Evolutionary conservation across 2,113 vertebrate species (phyloP).

Genomic region (Monopterus albus): DNA sequence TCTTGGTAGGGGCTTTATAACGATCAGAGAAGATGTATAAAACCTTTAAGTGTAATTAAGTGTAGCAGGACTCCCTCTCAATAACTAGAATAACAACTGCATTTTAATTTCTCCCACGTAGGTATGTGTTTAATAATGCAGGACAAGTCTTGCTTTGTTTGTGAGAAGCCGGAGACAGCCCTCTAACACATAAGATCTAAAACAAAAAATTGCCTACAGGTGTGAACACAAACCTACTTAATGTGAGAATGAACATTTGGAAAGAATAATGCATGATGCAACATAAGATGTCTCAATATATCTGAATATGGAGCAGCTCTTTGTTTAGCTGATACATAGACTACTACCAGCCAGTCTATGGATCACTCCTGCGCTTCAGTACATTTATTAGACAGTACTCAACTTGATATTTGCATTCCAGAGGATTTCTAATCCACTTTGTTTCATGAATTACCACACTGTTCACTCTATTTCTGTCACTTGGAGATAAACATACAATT

Average conservation of each 20-base stretch:
- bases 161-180: not conserved
- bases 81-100: conserved; percentile 6
- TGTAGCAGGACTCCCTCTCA: not conserved
- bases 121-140: not conserved
- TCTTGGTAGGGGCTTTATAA: not conserved
- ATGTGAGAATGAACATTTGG: not conserved
- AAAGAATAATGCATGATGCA: not conserved
- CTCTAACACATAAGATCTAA: not conserved
- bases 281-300: not conserved
- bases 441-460: conserved; percentile 2
- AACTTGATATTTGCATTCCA: conserved; percentile 2
- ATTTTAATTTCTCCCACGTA: conserved; percentile 6
- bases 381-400: not conserved
- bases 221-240: not conserved
- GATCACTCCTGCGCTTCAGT: not conserved
- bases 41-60: conserved; percentile 3
- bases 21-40: not conserved
- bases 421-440: conserved; percentile 18
- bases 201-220: not conserved
- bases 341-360: not conserved
- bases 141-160: not conserved
- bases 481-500: not conserved
- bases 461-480: conserved; percentile 5
- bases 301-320: not conserved
- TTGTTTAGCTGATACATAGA: not conserved